Base-by-base conservation (phyloP, 1,140 invertebrate species). In the Sycobia sp. region DNA sequence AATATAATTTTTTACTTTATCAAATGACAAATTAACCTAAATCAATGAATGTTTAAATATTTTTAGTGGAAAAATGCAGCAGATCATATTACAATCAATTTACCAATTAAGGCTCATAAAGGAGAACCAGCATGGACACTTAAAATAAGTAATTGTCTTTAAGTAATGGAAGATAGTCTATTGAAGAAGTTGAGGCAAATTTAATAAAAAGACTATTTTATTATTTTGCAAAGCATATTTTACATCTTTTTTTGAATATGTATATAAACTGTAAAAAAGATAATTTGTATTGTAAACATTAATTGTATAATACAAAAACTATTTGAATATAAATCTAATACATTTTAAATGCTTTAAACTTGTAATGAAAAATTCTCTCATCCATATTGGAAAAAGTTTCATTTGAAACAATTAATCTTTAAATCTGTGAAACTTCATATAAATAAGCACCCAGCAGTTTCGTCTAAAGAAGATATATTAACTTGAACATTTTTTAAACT, bases 391-490 rank as follows among this genome's bases (percentile, higher is more conserved):
- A n/a, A n/a, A n/a, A n/a, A n/a, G n/a, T n/a, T n/a, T n/a, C n/a
- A n/a, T n/a, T n/a, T n/a, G n/a, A n/a, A n/a, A n/a, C n/a, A n/a
- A n/a, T n/a, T n/a, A 0, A 51, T 14, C 5, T 27, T 73, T 67
- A 73, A 14, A 90, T 75, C 70, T 88, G 86, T 34, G 86, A 85
- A 16, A 93, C 86, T 84, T 96, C 92, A 70, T 89, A 87, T 16
- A 95, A 76, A 76, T 96, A 96, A 22, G 93, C 90, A 20, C 89
- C 93, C 65, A 96, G 84, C 38, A 94, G 76, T 83, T 95, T 95
- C 4, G 91, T 91, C 92, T 95, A 88, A 89, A 71, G 71, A 79
- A 77, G 77, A 14, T 55, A 25, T 23, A 44, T n/a, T n/a, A 18
- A 29, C 41, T 50, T 59, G 18, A 20, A 13, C 18, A 34, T 39